These are phyloP conservation scores for Pristionchus fissidentatus DNA, from an alignment of 2,888 invertebrate genomes.

Conservation along the genomic window DNA sequence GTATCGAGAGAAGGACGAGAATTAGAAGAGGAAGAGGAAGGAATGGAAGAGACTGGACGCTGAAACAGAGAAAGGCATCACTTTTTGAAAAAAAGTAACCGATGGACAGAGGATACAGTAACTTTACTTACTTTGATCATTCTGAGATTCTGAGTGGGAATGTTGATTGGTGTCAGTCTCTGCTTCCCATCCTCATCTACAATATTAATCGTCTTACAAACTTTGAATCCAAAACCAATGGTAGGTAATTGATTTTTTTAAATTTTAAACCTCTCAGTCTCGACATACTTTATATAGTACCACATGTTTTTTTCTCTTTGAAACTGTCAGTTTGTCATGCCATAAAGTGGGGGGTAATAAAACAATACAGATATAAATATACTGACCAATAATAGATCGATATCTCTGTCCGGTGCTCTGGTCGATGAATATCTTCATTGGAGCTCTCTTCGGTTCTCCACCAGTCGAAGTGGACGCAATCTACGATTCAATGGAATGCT, in stretches of 20 bases:
- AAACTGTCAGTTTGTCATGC: too few relatives aligned
- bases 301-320: too few relatives aligned
- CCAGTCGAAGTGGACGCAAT: background rate
- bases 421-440: background rate
- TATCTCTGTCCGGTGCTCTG: conserved; percentile 8
- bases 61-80: background rate
- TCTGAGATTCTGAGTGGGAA: background rate
- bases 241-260: too few relatives aligned
- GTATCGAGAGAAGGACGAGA: background rate
- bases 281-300: too few relatives aligned
- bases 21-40: background rate
- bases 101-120: background rate
- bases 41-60: background rate
- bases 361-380: background rate
- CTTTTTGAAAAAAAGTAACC: background rate
- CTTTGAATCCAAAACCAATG: too few relatives aligned
- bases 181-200: background rate
- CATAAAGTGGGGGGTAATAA: too few relatives aligned
- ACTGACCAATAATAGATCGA: background rate
- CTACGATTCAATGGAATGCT: background rate
- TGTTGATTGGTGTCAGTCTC: background rate
- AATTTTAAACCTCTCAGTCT: too few relatives aligned
- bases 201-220: too few relatives aligned
- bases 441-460: too few relatives aligned
- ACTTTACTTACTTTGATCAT: background rate